These are phyloP conservation scores for Stramonita haemastoma DNA, from an alignment of 2,888 invertebrate species.

Conservation along the genomic window DNA sequence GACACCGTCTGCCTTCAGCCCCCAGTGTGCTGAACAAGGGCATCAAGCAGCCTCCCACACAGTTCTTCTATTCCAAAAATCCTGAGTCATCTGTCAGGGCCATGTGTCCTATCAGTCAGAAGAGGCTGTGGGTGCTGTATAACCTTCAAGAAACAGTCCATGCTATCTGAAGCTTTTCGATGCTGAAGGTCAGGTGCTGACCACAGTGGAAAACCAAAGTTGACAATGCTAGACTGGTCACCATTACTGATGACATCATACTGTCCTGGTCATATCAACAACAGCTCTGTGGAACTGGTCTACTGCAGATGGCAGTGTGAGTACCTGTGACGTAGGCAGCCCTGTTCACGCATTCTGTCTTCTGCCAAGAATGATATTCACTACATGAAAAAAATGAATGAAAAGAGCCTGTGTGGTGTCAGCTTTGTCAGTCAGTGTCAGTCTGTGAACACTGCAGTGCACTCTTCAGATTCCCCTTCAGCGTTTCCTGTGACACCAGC, in stretches of 20 bases:
- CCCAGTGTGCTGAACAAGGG: too few species aligned
- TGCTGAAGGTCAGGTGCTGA: slow-evolving; percentile 1
- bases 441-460: not conserved
- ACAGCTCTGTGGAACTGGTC: not conserved
- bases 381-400: not conserved
- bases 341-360: not conserved
- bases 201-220: not conserved
- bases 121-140: not conserved
- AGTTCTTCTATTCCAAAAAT: slow-evolving; percentile 20
- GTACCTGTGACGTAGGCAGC: not conserved
- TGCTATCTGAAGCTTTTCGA: not conserved
- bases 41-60: not conserved
- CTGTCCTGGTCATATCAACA: not conserved
- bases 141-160: not conserved
- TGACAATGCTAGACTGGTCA: not conserved
- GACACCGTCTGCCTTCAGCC: not conserved
- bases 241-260: not conserved
- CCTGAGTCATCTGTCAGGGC: not conserved
- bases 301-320: not conserved
- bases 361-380: not conserved
- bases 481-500: not conserved
- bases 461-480: too few species aligned
- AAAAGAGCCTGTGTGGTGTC: not conserved
- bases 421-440: not conserved
- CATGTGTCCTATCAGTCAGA: slow-evolving; percentile 1